phyloP scores from a whole-genome alignment of 2,888 invertebrate species.

The Antheraea assamensis region DNA sequence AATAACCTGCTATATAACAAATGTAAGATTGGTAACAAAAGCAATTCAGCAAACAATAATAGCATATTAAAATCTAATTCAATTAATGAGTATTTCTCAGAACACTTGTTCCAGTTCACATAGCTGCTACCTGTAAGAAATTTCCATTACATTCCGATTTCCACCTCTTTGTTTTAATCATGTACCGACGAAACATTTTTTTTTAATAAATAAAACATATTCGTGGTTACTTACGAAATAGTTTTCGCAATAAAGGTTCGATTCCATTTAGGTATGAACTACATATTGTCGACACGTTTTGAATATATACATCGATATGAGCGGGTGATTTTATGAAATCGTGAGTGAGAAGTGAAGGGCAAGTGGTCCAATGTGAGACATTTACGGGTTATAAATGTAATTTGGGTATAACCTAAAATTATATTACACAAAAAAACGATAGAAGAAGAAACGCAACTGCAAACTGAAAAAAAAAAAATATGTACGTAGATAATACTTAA shows the following conservation, averaged over 20 bases:
- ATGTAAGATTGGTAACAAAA: conserved; percentile 24
- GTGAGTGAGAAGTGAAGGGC: conserved; percentile 16
- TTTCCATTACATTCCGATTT: conserved; percentile 49
- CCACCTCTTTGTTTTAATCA: conserved; percentile 14
- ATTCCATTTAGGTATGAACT: background rate
- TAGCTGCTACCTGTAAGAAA: conserved; percentile 42
- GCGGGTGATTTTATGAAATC: background rate
- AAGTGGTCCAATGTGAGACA: conserved; percentile 2
- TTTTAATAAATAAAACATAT: conserved; percentile 23
- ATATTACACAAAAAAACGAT: background rate
- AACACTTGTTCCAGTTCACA: conserved; percentile 65
- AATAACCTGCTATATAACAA: background rate
- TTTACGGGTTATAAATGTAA: background rate
- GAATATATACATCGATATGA: background rate
- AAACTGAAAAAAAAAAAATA: too few species aligned
- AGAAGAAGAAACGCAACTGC: too few species aligned
- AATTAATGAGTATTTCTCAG: conserved; percentile 45
- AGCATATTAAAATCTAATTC: conserved; percentile 27
- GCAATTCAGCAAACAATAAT: conserved; percentile 21
- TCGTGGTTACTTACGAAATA: conserved; percentile 13
- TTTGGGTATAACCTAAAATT: background rate
- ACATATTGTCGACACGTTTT: conserved; percentile 15
- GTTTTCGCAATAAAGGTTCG: conserved; percentile 7
- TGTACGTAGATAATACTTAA: too few species aligned
- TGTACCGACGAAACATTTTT: conserved; percentile 18